Evolutionary conservation across 2,113 vertebrate species (phyloP), one percentile per base, ranked within the genome.

Genomic region (Okapia johnstoni): DNA sequence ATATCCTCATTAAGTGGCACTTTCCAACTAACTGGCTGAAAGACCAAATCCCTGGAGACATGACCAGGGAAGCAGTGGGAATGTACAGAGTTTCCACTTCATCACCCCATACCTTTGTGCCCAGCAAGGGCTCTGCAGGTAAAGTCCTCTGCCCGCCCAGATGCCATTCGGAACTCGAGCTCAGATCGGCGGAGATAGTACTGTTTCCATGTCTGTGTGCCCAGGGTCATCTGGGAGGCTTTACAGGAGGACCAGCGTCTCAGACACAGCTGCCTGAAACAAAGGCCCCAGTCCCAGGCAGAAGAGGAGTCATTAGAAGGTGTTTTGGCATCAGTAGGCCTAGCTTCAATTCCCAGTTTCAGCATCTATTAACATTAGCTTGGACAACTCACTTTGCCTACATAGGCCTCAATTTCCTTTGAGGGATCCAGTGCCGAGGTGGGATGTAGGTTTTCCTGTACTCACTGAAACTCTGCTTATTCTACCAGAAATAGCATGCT

Each of bases 231-330:
- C 26, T 97, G 97, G 2, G 97, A 92, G 21, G 98, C 94, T 92
- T 98, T 99, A 97, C 98, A 99, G 91, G 99, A 99, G 28, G 98
- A 98, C 99, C 99, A 99, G 43, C 97, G 98, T 84, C 98, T 98
- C 88, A 99, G 97, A 96, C 99, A 99, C 97, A 99, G 94, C 97
- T 98, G 98, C 98, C 99, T 99, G 92, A 81, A 92, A 97, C 93
- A 93, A 1, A 93, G 92, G 95, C 1, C 40, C 46, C 5, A 43
- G 46, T 19, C 21, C 15, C 40, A 28, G 48, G 46, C 73, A 63
- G 55, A 19, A 28, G 3, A 50, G 1, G 79, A 91, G 52, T 50
- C 66, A 40, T 13, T 17, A 70, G 60, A 54, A 77, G 4, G 46
- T 21, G 58, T 17, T 40, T 4, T 21, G 25, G 48, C 21, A 13